Evolutionary conservation across 2,797 vertebrate species (phyloP).

Genomic region (Chrysolophus pictus): DNA sequence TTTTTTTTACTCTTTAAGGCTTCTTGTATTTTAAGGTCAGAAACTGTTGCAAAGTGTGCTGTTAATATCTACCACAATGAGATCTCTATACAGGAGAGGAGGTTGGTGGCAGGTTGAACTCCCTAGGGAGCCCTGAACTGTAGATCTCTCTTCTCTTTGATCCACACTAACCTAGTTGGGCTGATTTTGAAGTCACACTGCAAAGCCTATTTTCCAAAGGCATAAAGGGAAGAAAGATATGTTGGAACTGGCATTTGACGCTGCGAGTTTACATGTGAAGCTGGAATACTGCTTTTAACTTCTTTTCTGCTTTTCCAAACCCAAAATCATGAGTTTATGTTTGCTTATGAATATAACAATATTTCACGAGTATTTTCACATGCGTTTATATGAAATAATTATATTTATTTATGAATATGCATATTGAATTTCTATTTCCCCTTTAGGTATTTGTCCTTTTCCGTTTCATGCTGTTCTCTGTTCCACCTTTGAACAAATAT

Average conservation of each 20-base stretch:
- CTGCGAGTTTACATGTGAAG: background rate
- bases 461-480: background rate
- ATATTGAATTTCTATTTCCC: accelerated
- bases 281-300: background rate
- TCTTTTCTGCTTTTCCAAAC: background rate
- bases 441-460: background rate
- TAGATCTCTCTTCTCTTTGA: constrained; percentile 42
- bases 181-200: background rate
- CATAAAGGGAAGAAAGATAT: background rate
- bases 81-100: background rate
- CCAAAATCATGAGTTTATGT: background rate
- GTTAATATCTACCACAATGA: background rate
- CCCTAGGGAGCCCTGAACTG: constrained; percentile 39
- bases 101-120: constrained; percentile 5
- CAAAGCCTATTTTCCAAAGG: constrained; percentile 22
- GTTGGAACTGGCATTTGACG: background rate
- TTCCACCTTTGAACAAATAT: background rate
- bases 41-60: accelerated
- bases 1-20: background rate
- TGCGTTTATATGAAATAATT: background rate
- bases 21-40: background rate
- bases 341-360: background rate
- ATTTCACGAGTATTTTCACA: background rate
- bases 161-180: constrained; percentile 26
- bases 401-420: background rate